Base-by-base conservation (phyloP, 1,140 invertebrate species). In the Magallana ariakensis region DNA sequence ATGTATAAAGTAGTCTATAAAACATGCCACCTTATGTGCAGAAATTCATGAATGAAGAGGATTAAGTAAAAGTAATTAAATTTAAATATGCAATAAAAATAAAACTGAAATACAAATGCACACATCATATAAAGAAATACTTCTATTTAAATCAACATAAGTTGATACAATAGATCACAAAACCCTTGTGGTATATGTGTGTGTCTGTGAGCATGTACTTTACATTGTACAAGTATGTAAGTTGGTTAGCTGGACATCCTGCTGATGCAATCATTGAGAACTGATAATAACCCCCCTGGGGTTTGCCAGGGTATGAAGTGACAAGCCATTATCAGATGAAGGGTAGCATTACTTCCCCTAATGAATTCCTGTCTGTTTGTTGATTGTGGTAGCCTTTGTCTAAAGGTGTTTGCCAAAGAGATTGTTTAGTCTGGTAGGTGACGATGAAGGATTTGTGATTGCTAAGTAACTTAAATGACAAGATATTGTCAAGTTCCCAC, bases 301-400 rank as follows among this genome's bases (percentile, higher is more conserved):
- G 62, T 9, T 22, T 11, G 8, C 26, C 16, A 3, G 11, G 8
- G 26, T 70, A 70, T 8, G 62, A 75, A 75, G 66, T 75, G 66
- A 33, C 22, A 75, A 26, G 22, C 22, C 66, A 75, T 75, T 75
- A 75, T 75, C 66, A 33, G 66, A 75, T 75, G 8, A 10, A 13
- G 22, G 66, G 66, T 13, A 26, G 22, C 66, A 75, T 75, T 75
- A 75, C 22, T 33, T 75, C 66, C 66, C 66, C 22, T 26, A 75
- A 75, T 33, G 22, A 33, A 33, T 75, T 11, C 22, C 15, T 26
- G 22, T 75, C 22, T 75, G 22, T 75, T 75, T 75, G 22, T 75
- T 11, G 13, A 26, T 13, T 13, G 33, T 4, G 26, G 22, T 8
- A 13, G 22, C 19, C 66, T 46, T 75, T 75, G 66, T 26, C 22